Conservation (phyloP, 1,140 invertebrate species). For the Wasmannia auropunctata region DNA sequence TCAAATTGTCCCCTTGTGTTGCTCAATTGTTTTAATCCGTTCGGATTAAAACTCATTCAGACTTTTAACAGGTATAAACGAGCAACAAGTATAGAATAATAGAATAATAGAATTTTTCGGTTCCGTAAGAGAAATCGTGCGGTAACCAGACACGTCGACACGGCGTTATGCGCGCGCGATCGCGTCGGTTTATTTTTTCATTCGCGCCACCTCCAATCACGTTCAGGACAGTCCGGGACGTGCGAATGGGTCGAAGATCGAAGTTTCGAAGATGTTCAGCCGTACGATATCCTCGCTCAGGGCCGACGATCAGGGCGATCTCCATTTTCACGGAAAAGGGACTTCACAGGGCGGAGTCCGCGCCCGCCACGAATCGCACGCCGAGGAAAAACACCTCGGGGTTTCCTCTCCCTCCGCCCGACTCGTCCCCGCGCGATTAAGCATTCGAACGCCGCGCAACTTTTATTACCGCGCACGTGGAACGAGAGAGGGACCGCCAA, state of each 20-base stretch:
- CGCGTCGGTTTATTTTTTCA: not conserved
- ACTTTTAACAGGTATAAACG: not conserved
- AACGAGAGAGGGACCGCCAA: slow-evolving; percentile 60
- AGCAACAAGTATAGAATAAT: not conserved
- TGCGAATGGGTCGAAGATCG: slow-evolving; percentile 52
- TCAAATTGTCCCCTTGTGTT: not conserved
- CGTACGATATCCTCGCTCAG: no score
- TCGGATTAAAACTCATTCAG: not conserved
- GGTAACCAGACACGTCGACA: not conserved
- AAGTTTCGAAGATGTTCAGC: slow-evolving; percentile 61
- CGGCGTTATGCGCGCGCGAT: not conserved
- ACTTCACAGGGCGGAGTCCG: slow-evolving; percentile 76
- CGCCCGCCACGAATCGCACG: slow-evolving; percentile 43
- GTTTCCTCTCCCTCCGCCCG: not conserved
- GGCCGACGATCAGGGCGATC: slow-evolving; percentile 53
- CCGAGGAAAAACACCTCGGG: not conserved
- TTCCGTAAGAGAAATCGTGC: not conserved
- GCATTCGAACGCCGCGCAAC: slow-evolving; percentile 50
- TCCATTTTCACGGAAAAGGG: slow-evolving; percentile 63
- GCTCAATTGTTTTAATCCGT: not conserved
- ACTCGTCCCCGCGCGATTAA: slow-evolving; percentile 24
- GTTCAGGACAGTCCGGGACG: not conserved
- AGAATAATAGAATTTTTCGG: not conserved
- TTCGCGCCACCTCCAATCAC: not conserved
- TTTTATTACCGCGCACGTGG: slow-evolving; percentile 55